Conservation (phyloP, 2,888 invertebrate genomes). For the Poecilobothrus nobilitatus region DNA sequence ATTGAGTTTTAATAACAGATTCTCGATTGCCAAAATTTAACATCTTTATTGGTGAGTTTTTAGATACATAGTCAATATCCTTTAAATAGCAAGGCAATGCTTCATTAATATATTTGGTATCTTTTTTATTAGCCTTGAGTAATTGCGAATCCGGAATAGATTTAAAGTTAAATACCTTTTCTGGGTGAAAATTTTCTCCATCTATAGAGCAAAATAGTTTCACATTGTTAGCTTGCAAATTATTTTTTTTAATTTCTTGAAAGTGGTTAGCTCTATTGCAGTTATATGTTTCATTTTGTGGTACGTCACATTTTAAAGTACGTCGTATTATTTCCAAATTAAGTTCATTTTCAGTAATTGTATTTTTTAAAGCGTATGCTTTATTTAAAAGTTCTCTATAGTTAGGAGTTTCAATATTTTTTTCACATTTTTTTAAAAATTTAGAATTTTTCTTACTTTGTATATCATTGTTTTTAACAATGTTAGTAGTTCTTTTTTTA, state of each 20-base stretch:
- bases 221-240: conserved; percentile 13
- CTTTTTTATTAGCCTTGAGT: conserved; percentile 11
- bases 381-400: conserved; percentile 40
- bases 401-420: conserved; percentile 28
- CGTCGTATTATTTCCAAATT: conserved; percentile 42
- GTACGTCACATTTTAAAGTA: conserved; percentile 32
- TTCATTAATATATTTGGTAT: conserved; percentile 8
- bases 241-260: conserved; percentile 17
- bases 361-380: conserved; percentile 33
- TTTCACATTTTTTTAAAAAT: neutral
- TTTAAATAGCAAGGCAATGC: too few relatives aligned
- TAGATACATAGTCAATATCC: too few relatives aligned
- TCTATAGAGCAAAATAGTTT: neutral
- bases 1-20: conserved; percentile 38
- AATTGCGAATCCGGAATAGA: conserved; percentile 15
- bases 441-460: neutral
- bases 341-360: conserved; percentile 38
- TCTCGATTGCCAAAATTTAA: conserved; percentile 11
- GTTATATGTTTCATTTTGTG: neutral
- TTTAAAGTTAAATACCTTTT: conserved; percentile 8
- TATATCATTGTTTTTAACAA: neutral
- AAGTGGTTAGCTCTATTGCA: neutral
- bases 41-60: too few relatives aligned
- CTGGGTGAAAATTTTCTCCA: conserved; percentile 7
- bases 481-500: too few relatives aligned